Percentiles rank a stretch among this genome's conserved stretches.
Evolutionary conservation across 2,797 vertebrate species (phyloP).

Genomic region (Prunella strophiata): DNA sequence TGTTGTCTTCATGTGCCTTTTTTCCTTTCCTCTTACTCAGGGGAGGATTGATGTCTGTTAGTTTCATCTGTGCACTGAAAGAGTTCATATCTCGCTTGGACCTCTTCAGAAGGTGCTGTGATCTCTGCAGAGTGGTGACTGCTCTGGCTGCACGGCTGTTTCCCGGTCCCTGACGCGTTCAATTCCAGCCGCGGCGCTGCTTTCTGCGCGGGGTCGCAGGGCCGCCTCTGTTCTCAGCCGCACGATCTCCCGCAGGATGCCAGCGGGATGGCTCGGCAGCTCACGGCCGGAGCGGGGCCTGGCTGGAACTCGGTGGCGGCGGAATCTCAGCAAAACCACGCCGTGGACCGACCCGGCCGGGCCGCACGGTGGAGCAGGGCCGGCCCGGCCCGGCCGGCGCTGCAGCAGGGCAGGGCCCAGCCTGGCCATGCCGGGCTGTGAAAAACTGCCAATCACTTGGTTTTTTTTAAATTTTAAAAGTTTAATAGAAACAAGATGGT

Average conservation of each 20-base stretch:
- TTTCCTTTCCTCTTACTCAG: neutral
- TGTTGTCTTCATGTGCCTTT: neutral
- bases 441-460: no score
- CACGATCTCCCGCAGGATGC: neutral
- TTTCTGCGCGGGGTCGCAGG: rapidly evolving
- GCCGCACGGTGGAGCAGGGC: rapidly evolving
- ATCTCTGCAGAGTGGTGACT: no score
- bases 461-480: no score
- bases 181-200: rapidly evolving
- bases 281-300: neutral
- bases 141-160: neutral
- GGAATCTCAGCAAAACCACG: neutral
- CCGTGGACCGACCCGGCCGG: rapidly evolving
- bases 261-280: no score
- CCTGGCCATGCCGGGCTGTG: no score
- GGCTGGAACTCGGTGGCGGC: neutral
- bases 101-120: neutral
- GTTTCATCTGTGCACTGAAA: neutral
- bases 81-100: neutral
- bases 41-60: neutral
- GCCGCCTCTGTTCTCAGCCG: rapidly evolving
- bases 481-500: no score
- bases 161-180: rapidly evolving
- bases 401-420: no score
- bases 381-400: rapidly evolving